A percentile compares a stretch with the other conserved stretches of the same genome.
Evolutionary conservation across 2,888 invertebrate species (phyloP).

Genomic region (Drosophila kambysellisi): DNA sequence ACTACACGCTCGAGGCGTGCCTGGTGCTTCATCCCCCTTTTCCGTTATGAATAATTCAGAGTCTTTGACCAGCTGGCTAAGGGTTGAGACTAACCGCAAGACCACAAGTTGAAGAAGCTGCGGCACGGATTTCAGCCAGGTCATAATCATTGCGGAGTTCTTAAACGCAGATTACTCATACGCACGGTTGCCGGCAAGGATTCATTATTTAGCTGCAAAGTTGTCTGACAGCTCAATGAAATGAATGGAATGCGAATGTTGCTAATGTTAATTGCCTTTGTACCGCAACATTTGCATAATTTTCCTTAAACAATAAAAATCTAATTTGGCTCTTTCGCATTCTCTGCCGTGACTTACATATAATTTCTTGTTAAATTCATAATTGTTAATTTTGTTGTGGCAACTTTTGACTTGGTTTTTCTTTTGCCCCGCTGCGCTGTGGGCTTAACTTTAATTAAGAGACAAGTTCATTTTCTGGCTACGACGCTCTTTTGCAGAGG

Average conservation of each 20-base stretch:
- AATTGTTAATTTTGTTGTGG: constrained; percentile 77
- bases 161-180: constrained; percentile 81
- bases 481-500: constrained; percentile 13
- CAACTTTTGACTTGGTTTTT: constrained; percentile 54
- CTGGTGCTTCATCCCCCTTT: constrained; percentile 10
- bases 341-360: constrained; percentile 42
- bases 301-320: constrained; percentile 83
- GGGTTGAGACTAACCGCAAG: constrained; percentile 54
- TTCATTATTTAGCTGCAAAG: constrained; percentile 61
- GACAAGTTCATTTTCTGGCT: constrained; percentile 63
- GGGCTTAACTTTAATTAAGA: constrained; percentile 85
- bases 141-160: constrained; percentile 53
- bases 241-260: constrained; percentile 31
- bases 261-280: constrained; percentile 74
- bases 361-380: constrained; percentile 84
- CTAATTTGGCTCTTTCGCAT: constrained; percentile 71
- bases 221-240: constrained; percentile 51
- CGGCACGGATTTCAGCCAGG: constrained; percentile 30
- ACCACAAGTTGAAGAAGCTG: constrained; percentile 57
- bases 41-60: constrained; percentile 73
- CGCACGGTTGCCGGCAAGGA: constrained; percentile 72
- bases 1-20: constrained; percentile 73
- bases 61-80: constrained; percentile 64
- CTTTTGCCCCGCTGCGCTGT: constrained; percentile 32
- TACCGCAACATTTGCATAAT: constrained; percentile 81